A percentile compares a stretch with the other conserved stretches of the same genome.
Conservation (phyloP, 2,797 vertebrate species). For the Sebastes hubbsi region DNA sequence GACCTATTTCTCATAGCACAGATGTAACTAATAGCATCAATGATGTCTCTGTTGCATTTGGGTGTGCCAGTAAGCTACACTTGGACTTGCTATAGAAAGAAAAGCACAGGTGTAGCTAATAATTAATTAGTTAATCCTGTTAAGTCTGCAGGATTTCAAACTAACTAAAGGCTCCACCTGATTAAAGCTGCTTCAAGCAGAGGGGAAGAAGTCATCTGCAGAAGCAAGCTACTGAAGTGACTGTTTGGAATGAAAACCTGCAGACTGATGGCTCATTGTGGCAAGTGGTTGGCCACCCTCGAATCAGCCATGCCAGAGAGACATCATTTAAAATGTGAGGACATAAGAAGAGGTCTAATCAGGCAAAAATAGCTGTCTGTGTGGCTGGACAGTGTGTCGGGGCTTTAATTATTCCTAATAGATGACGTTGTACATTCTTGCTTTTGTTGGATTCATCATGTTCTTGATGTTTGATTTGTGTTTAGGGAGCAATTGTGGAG, state of each 20-base stretch:
- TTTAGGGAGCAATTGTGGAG: constrained; percentile 83
- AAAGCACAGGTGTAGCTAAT: neutral
- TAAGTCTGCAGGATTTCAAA: neutral
- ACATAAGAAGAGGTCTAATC: neutral
- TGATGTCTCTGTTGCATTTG: neutral
- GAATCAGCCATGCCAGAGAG: neutral
- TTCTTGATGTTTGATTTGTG: constrained; percentile 23
- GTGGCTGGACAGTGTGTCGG: neutral
- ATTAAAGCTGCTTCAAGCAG: neutral
- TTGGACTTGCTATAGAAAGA: neutral
- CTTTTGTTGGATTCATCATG: constrained; percentile 2
- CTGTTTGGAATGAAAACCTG: neutral
- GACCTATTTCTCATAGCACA: neutral
- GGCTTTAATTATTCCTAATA: neutral
- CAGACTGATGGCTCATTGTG: neutral
- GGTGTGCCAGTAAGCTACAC: neutral
- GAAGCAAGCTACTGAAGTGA: neutral
- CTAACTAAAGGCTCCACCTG: neutral
- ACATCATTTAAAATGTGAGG: neutral
- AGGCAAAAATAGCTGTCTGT: neutral
- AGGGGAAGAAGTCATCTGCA: neutral
- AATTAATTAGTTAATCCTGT: neutral
- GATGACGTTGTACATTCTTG: neutral
- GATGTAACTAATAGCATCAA: neutral
- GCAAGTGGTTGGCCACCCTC: too few species aligned